phyloP scores from a whole-genome alignment of 2,113 vertebrate species.

The Budorcas taxicolor region DNA sequence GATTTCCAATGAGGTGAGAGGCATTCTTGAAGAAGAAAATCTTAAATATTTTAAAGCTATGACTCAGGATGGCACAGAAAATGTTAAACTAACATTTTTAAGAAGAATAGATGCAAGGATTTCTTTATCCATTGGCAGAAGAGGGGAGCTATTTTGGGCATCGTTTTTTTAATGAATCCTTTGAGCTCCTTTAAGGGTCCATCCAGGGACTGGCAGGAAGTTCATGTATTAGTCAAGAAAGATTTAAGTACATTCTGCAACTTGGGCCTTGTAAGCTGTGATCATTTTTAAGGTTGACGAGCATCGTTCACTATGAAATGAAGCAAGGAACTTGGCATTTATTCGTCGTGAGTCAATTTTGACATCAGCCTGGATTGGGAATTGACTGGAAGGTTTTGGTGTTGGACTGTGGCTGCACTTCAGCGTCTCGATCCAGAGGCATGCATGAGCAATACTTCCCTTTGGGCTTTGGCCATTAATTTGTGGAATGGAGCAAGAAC shows the following conservation, averaged over 20 bases:
- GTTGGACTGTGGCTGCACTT: conserved; percentile 28
- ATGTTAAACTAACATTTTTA: not conserved
- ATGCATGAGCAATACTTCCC: conserved; percentile 45
- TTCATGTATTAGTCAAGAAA: not conserved
- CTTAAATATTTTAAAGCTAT: not conserved
- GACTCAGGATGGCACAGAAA: not conserved
- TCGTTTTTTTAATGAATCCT: not conserved
- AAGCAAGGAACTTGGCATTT: conserved; percentile 64
- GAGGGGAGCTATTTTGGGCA: not conserved
- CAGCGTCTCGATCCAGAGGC: conserved; percentile 49
- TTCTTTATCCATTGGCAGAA: not conserved
- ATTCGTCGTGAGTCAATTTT: conserved; percentile 60
- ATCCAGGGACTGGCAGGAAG: not conserved
- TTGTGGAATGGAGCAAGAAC: conserved; percentile 57
- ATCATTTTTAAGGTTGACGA: conserved; percentile 13
- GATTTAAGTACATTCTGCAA: not conserved
- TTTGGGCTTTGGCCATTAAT: conserved; percentile 17
- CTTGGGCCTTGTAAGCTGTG: not conserved
- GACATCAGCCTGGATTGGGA: conserved; percentile 54
- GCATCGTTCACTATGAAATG: conserved; percentile 32
- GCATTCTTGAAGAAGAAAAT: not conserved
- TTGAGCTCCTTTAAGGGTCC: not conserved
- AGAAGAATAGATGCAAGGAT: not conserved
- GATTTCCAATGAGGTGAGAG: not conserved
- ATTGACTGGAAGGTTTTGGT: conserved; percentile 62